Evolutionary conservation across 1,140 invertebrate genomes (phyloP).

Genomic region (Eubasilissa regina): DNA sequence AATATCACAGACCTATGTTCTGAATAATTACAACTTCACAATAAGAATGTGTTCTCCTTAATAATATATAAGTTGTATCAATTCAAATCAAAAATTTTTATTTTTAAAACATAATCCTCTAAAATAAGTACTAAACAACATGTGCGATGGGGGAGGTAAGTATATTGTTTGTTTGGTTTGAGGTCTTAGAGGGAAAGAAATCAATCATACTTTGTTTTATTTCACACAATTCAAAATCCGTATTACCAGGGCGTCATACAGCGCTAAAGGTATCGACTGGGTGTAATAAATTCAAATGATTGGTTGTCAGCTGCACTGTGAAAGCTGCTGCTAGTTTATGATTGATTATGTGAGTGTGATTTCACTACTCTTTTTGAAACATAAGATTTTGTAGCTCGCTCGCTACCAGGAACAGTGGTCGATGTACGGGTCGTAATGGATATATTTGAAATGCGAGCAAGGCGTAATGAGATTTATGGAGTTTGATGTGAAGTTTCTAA

Average conservation of each 20-base stretch:
- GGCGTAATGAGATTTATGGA: slow-evolving; percentile 28
- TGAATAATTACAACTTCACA: too few relatives aligned
- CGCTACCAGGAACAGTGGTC: slow-evolving; percentile 9
- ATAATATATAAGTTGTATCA: too few relatives aligned
- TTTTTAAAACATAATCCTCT: too few relatives aligned
- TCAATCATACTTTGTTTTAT: slow-evolving; percentile 36
- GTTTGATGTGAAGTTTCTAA: slow-evolving; percentile 30
- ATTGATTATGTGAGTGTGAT: slow-evolving; percentile 40
- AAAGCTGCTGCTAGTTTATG: slow-evolving; percentile 39
- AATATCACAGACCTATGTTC: too few relatives aligned
- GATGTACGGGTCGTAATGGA: slow-evolving; percentile 13
- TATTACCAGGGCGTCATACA: slow-evolving; percentile 38
- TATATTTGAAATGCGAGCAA: not conserved
- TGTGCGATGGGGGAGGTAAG: too few relatives aligned
- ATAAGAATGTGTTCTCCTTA: too few relatives aligned
- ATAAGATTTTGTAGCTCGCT: slow-evolving; percentile 21
- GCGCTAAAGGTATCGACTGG: slow-evolving; percentile 25
- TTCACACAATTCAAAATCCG: slow-evolving; percentile 29
- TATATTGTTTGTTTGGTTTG: too few relatives aligned
- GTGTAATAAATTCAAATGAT: slow-evolving; percentile 47
- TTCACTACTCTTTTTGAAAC: slow-evolving; percentile 6
- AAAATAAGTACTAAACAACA: too few relatives aligned
- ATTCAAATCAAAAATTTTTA: too few relatives aligned
- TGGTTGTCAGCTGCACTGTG: slow-evolving; percentile 43
- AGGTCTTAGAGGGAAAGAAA: not conserved